Conservation (phyloP, 1,140 invertebrate species). For the Drosophila athabasca region DNA sequence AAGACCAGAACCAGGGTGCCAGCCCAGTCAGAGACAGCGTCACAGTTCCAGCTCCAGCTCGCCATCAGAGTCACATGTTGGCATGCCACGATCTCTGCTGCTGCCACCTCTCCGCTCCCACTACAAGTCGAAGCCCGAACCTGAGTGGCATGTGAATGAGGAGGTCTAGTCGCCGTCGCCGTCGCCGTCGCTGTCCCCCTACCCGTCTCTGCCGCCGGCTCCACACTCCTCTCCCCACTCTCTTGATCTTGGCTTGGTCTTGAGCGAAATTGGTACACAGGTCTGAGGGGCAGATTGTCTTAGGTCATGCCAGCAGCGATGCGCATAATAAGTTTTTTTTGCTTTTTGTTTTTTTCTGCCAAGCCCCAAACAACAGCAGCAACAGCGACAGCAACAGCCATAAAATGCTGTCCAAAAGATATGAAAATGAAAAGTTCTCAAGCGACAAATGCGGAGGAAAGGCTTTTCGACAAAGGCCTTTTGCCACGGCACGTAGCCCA, state of each 20-base stretch:
- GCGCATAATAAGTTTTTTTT: constrained; percentile 62
- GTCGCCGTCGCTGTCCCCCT: background rate
- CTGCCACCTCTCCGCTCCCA: constrained; percentile 6
- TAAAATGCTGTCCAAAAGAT: constrained; percentile 31
- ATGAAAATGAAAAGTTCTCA: constrained; percentile 78
- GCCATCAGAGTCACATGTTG: background rate
- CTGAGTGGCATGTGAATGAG: constrained; percentile 75
- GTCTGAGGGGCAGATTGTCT: constrained; percentile 67
- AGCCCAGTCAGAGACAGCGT: background rate
- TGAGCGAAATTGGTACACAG: constrained; percentile 42
- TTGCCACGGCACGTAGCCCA: constrained; percentile 61
- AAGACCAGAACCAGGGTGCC: too few relatives aligned
- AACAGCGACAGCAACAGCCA: constrained; percentile 13
- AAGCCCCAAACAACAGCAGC: constrained; percentile 15
- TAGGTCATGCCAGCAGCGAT: constrained; percentile 72
- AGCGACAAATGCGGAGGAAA: constrained; percentile 38
- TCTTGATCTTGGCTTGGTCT: too few relatives aligned
- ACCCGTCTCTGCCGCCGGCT: background rate
- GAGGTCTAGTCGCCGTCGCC: constrained; percentile 1
- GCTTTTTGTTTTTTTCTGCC: too few relatives aligned
- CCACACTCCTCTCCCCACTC: background rate
- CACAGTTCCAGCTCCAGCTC: background rate
- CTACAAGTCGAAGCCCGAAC: constrained; percentile 5
- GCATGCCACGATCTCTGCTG: constrained; percentile 4
- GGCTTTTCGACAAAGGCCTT: constrained; percentile 15